Percentiles rank a stretch among this genome's conserved stretches.
Evolutionary conservation across 2,113 vertebrate species (phyloP).

Genomic region (Haemorhous mexicanus): DNA sequence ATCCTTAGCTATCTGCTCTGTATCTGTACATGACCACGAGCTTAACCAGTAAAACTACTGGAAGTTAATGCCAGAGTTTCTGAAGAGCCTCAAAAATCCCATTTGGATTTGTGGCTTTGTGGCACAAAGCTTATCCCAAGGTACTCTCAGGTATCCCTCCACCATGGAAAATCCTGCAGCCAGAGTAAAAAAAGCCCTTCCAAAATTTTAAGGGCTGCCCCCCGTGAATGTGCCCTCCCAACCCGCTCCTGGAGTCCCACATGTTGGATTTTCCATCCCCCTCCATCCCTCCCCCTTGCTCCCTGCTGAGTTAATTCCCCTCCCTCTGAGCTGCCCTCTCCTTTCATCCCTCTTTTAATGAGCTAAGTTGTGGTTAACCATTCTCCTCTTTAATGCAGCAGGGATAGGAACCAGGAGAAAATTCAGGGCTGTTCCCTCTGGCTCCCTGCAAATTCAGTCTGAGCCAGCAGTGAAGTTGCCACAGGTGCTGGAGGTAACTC

Average conservation of each 20-base stretch:
- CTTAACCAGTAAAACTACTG: neutral
- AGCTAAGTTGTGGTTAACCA: neutral
- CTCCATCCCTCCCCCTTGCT: neutral
- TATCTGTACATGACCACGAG: neutral
- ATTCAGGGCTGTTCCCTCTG: neutral
- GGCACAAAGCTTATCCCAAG: neutral
- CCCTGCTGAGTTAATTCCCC: neutral
- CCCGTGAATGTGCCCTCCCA: neutral
- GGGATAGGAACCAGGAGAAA: neutral
- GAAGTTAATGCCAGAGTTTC: neutral
- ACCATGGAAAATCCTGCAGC: neutral
- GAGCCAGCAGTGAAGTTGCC: neutral
- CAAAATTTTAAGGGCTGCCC: neutral
- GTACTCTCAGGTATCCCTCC: neutral
- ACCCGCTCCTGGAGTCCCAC: neutral
- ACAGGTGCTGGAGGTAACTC: neutral
- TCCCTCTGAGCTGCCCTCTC: neutral
- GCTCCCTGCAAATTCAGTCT: neutral
- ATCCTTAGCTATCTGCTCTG: neutral
- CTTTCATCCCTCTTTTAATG: conserved; percentile 36
- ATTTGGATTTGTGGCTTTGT: neutral
- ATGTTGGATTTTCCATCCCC: neutral
- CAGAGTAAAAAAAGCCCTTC: neutral
- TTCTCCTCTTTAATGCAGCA: neutral
- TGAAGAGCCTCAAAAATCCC: neutral